Evolutionary conservation across 1,140 invertebrate species (phyloP).

Genomic region (Zaprionus kolodkinae): DNA sequence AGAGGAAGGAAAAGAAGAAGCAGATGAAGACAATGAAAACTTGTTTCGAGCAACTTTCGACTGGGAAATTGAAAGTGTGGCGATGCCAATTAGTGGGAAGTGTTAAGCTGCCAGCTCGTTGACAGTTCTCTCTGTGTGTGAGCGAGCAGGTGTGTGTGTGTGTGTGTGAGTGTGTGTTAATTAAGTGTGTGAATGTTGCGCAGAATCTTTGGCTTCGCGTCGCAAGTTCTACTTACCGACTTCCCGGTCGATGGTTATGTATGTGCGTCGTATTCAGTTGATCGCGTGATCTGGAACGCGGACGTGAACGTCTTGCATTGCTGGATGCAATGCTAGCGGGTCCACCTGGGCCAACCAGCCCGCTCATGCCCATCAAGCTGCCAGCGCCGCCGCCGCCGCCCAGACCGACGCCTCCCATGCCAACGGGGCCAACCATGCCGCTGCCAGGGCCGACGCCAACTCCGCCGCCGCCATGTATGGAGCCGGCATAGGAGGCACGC

Average conservation of each 20-base stretch:
- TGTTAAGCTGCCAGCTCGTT: constrained; percentile 33
- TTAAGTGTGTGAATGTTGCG: constrained; percentile 14
- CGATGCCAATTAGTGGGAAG: constrained; percentile 37
- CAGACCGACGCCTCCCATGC: constrained; percentile 28
- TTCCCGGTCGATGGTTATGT: constrained; percentile 86
- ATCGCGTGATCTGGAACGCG: constrained; percentile 87
- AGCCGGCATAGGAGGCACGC: constrained; percentile 87
- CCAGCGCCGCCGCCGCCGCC: constrained; percentile 82
- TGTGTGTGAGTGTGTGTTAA: constrained; percentile 30
- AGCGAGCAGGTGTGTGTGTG: constrained; percentile 22
- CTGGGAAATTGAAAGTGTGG: constrained; percentile 46
- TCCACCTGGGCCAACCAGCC: constrained; percentile 72
- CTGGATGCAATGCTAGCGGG: constrained; percentile 86
- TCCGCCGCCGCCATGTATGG: constrained; percentile 85
- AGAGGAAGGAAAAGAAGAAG: no score
- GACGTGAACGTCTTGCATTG: constrained; percentile 87
- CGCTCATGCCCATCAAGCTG: constrained; percentile 72
- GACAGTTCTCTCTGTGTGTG: constrained; percentile 29
- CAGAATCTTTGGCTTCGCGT: background rate
- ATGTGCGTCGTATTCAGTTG: constrained; percentile 84
- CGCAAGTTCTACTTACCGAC: constrained; percentile 83
- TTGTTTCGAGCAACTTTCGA: constrained; percentile 36
- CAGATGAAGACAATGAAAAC: constrained; percentile 26
- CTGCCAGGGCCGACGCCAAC: constrained; percentile 83
- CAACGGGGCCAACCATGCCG: constrained; percentile 27